Evolutionary conservation across 2,797 vertebrate species (phyloP).

Genomic region (Tolypeutes matacus): DNA sequence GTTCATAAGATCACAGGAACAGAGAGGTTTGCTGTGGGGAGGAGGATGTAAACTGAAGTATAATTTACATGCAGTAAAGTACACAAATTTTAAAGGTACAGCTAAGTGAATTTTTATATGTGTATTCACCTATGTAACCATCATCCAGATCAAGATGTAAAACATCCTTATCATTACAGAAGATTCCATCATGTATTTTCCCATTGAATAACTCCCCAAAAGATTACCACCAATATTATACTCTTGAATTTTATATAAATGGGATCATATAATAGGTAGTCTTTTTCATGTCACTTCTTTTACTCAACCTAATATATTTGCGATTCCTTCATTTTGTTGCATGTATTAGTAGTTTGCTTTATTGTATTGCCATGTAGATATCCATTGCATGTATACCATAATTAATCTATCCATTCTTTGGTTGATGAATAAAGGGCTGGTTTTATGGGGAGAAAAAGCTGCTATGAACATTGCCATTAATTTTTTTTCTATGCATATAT

Average conservation of each 20-base stretch:
- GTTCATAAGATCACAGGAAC: constrained; percentile 28
- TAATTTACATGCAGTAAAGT: not conserved
- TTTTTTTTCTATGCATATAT: not conserved
- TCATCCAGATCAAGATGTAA: not conserved
- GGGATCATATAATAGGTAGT: not conserved
- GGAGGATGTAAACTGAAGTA: not conserved
- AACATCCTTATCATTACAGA: not conserved
- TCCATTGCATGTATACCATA: not conserved
- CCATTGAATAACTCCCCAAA: not conserved
- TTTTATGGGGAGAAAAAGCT: not conserved
- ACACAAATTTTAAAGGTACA: not conserved
- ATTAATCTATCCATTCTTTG: not conserved
- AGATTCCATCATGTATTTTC: not conserved
- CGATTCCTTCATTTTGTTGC: not conserved
- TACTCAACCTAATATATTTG: not conserved
- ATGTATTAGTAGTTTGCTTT: not conserved
- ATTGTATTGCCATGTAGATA: not conserved
- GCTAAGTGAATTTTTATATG: not conserved
- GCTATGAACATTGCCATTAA: not conserved
- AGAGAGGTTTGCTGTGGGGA: not conserved
- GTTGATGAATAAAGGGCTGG: not conserved
- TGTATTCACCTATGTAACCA: not conserved
- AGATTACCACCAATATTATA: not conserved
- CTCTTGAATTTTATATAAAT: constrained; percentile 2
- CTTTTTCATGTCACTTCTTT: not conserved